phyloP scores from a whole-genome alignment of 2,113 vertebrate genomes.

The Callorhinus ursinus region DNA sequence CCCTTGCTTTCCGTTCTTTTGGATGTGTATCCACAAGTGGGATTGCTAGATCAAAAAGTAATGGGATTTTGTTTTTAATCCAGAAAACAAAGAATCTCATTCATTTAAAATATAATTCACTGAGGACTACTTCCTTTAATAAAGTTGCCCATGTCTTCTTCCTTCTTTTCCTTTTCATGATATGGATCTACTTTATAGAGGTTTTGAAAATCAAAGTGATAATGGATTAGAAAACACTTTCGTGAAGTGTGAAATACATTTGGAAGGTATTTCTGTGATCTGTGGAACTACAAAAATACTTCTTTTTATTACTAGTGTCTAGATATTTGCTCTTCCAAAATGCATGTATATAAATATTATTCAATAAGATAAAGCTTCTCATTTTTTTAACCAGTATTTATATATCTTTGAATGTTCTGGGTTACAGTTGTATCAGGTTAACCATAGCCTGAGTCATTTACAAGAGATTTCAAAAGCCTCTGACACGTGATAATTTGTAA shows the following conservation, averaged over 20 bases:
- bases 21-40: neutral
- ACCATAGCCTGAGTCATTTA: neutral
- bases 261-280: neutral
- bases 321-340: neutral
- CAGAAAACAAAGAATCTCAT: neutral
- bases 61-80: constrained; percentile 40
- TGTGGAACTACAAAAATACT: neutral
- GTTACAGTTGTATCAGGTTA: neutral
- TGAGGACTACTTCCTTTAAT: neutral
- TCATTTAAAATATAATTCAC: constrained; percentile 16
- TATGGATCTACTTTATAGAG: neutral
- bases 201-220: constrained; percentile 4
- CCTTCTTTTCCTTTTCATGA: neutral
- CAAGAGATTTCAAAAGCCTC: neutral
- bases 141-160: neutral
- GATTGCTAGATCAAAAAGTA: neutral
- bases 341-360: neutral
- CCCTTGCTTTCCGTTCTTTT: neutral
- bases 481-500: neutral
- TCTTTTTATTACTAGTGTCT: neutral
- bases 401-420: neutral
- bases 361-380: neutral
- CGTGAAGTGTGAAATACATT: neutral
- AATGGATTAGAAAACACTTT: constrained; percentile 8
- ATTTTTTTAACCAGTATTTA: neutral